These are phyloP conservation scores for Drosophila pseudotakahashii DNA, from an alignment of 2,888 invertebrate species.

Conservation along the genomic window DNA sequence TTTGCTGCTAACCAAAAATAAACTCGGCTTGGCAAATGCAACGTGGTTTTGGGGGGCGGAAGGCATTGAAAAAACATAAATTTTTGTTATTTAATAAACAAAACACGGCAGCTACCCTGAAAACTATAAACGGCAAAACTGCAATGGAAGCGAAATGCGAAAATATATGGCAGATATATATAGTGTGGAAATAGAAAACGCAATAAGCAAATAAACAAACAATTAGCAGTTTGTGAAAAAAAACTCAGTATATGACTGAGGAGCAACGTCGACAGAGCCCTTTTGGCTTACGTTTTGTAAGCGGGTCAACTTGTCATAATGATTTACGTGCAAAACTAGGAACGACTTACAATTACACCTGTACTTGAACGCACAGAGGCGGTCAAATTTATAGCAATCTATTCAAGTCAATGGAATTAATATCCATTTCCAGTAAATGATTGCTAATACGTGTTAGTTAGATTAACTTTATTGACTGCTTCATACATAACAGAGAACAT, in stretches of 20 bases:
- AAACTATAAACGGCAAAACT: constrained; percentile 13
- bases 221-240: constrained; percentile 62
- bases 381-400: constrained; percentile 4
- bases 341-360: constrained; percentile 58
- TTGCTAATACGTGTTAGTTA: background rate
- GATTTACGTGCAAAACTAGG: constrained; percentile 62
- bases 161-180: constrained; percentile 13
- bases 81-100: constrained; percentile 35
- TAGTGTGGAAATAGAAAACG: constrained; percentile 50
- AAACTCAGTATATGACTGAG: constrained; percentile 1
- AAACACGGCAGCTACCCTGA: constrained; percentile 24
- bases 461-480: background rate
- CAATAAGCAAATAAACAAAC: constrained; percentile 66
- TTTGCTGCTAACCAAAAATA: constrained; percentile 18
- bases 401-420: background rate
- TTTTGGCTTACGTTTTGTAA: constrained; percentile 50
- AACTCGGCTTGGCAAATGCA: constrained; percentile 32
- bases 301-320: constrained; percentile 77
- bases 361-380: constrained; percentile 38
- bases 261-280: constrained; percentile 35
- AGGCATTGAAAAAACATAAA: constrained; percentile 12
- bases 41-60: background rate
- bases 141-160: constrained; percentile 15
- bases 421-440: background rate
- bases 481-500: too few relatives aligned